Percentiles rank a stretch among this genome's conserved stretches.
Conservation (phyloP, 92 coral and sea anemone species). For the Actinostola sp. region DNA sequence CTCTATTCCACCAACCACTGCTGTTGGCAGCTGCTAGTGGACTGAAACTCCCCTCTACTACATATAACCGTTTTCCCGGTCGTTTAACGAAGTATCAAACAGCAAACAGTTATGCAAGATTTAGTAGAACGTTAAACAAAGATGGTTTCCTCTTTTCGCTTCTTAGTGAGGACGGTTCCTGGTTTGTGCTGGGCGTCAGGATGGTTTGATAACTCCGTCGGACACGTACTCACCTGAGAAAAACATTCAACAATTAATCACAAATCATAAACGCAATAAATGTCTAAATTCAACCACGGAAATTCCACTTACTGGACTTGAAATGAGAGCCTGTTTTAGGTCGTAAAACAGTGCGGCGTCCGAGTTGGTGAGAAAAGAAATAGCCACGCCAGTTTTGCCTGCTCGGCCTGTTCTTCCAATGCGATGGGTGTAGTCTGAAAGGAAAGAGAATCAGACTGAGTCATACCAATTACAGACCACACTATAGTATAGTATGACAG, state of each 20-base stretch:
- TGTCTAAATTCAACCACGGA: too few species aligned
- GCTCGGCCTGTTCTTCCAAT: slow-evolving; percentile 99
- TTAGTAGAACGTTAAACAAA: slow-evolving; percentile 59
- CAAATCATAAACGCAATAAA: background rate
- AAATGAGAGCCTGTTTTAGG: slow-evolving; percentile 80
- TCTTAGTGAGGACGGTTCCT: slow-evolving; percentile 95
- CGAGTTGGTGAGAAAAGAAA: slow-evolving; percentile 83
- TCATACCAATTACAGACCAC: too few species aligned
- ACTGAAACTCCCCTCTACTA: too few species aligned
- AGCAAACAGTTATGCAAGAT: too few species aligned
- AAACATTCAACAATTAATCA: background rate
- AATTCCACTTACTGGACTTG: slow-evolving; percentile 82
- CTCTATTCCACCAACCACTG: too few species aligned
- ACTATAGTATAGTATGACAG: too few species aligned
- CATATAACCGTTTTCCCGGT: too few species aligned
- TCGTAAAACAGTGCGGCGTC: slow-evolving; percentile 94
- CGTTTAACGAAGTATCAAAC: too few species aligned
- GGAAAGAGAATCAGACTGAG: too few species aligned
- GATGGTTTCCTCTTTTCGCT: slow-evolving; percentile 97
- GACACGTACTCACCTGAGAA: slow-evolving; percentile 88
- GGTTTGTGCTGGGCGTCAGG: slow-evolving; percentile 99
- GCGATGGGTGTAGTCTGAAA: slow-evolving; percentile 94
- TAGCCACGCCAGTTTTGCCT: slow-evolving; percentile 92
- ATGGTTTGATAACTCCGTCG: slow-evolving; percentile 87
- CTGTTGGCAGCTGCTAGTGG: too few species aligned